Percentiles rank a stretch among this genome's conserved stretches.
These are phyloP conservation scores for Drosophila helvetica DNA, from an alignment of 2,888 invertebrate genomes.

Conservation along the genomic window DNA sequence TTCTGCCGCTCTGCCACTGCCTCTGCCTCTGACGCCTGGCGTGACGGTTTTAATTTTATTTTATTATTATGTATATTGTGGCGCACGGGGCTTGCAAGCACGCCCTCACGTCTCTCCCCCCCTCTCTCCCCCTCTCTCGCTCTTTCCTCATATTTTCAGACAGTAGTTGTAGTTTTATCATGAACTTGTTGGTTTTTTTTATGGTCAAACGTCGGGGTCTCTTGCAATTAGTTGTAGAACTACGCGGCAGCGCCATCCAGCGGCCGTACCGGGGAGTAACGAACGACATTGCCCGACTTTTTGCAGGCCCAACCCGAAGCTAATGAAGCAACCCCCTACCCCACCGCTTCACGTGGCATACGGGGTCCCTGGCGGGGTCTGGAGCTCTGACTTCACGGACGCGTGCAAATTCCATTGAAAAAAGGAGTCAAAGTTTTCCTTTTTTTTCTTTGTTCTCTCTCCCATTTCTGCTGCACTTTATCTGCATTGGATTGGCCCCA, in stretches of 20 bases:
- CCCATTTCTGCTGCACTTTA: conserved; percentile 45
- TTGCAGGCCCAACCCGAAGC: conserved; percentile 52
- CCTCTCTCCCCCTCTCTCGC: no score
- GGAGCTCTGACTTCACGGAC: conserved; percentile 63
- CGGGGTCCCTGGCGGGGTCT: no score
- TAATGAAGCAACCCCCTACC: conserved; percentile 60
- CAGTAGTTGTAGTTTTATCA: conserved; percentile 39
- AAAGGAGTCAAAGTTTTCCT: conserved; percentile 50
- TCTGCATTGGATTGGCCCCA: conserved; percentile 56
- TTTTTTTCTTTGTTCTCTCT: conserved; percentile 11
- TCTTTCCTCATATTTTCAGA: background rate
- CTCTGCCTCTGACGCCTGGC: conserved; percentile 79
- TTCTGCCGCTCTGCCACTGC: conserved; percentile 66
- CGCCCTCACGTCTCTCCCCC: background rate
- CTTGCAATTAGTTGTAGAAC: conserved; percentile 71
- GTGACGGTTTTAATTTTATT: conserved; percentile 81
- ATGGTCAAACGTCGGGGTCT: conserved; percentile 27
- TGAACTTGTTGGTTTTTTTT: conserved; percentile 49
- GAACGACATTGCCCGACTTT: conserved; percentile 83
- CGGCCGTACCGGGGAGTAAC: conserved; percentile 70
- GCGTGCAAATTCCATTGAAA: conserved; percentile 75
- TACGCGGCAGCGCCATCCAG: conserved; percentile 68
- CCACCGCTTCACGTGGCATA: conserved; percentile 21
- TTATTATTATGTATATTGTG: conserved; percentile 69
- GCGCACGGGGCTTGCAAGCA: conserved; percentile 64